phyloP scores from a whole-genome alignment of 1,140 invertebrate genomes.

The Pachyrhynchus sulphureomaculatus region DNA sequence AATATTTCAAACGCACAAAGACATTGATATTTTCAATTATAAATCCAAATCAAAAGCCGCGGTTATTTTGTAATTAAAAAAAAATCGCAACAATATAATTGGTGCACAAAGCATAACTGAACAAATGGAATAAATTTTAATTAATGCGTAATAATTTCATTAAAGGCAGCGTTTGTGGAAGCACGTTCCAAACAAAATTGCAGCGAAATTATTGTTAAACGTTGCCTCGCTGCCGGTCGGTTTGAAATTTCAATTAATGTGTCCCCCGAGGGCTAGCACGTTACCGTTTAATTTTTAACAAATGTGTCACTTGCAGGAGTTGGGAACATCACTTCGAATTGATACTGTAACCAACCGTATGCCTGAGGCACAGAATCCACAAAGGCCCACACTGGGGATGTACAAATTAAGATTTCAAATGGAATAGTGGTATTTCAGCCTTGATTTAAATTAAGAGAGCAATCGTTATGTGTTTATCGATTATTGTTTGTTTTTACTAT shows the following conservation, averaged over 20 bases:
- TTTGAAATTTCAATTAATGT: slow-evolving; percentile 46
- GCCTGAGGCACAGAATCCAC: slow-evolving; percentile 21
- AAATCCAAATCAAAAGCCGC: slow-evolving; percentile 20
- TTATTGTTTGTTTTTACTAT: too few species aligned
- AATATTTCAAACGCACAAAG: too few species aligned
- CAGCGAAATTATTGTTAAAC: slow-evolving; percentile 35
- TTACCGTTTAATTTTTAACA: slow-evolving; percentile 46
- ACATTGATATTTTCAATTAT: slow-evolving; percentile 10
- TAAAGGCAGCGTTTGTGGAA: slow-evolving; percentile 37
- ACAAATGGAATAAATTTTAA: slow-evolving; percentile 50
- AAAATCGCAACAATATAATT: slow-evolving; percentile 20
- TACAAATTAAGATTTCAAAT: too few species aligned
- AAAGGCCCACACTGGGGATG: too few species aligned
- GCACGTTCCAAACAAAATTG: slow-evolving; percentile 38
- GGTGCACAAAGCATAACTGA: slow-evolving; percentile 39
- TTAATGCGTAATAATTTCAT: slow-evolving; percentile 50
- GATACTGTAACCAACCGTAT: slow-evolving; percentile 36
- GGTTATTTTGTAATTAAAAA: slow-evolving; percentile 4
- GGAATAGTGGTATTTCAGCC: too few species aligned
- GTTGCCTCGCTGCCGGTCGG: slow-evolving; percentile 1
- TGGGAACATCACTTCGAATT: slow-evolving; percentile 29
- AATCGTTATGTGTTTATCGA: too few species aligned
- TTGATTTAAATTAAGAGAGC: too few species aligned
- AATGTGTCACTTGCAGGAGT: slow-evolving; percentile 48
- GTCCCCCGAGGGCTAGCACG: slow-evolving; percentile 31